Evolutionary conservation across 2,888 invertebrate species (phyloP).

Genomic region (Amphipoea oculea): DNA sequence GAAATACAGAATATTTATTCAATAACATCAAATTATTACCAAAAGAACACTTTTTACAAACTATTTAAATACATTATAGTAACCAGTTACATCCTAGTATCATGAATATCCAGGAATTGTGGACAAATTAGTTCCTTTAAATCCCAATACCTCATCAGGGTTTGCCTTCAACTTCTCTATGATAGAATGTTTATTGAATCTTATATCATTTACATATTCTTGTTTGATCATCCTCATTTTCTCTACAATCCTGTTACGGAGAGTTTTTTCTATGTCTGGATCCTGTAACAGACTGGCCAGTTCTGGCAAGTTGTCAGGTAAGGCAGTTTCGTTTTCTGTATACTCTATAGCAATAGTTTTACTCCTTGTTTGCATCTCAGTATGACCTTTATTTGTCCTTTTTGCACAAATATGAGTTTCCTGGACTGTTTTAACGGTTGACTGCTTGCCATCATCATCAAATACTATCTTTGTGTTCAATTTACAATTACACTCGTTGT

Average conservation of each 20-base stretch:
- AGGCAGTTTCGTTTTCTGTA: slow-evolving; percentile 65
- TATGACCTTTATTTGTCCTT: slow-evolving; percentile 60
- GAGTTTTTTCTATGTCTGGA: slow-evolving; percentile 67
- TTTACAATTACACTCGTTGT: slow-evolving; percentile 76
- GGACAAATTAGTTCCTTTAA: slow-evolving; percentile 83
- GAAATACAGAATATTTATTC: slow-evolving; percentile 23
- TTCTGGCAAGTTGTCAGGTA: slow-evolving; percentile 77
- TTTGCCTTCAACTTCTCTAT: slow-evolving; percentile 78
- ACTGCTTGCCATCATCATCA: slow-evolving; percentile 82
- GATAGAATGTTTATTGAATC: slow-evolving; percentile 76
- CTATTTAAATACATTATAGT: slow-evolving; percentile 2
- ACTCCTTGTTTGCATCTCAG: slow-evolving; percentile 32
- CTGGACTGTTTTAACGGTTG: slow-evolving; percentile 63
- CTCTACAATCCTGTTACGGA: slow-evolving; percentile 77
- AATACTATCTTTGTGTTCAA: slow-evolving; percentile 82
- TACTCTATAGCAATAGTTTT: slow-evolving; percentile 76
- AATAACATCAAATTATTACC: slow-evolving; percentile 4
- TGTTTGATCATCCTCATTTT: slow-evolving; percentile 77
- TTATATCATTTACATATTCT: slow-evolving; percentile 77
- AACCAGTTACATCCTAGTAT: neutral
- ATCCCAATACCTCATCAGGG: slow-evolving; percentile 79
- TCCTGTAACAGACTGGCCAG: slow-evolving; percentile 76
- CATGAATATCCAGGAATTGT: slow-evolving; percentile 79
- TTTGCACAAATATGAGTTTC: slow-evolving; percentile 79
- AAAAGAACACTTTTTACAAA: neutral